Base-by-base conservation (phyloP, 1,140 invertebrate genomes). In the Musca domestica region DNA sequence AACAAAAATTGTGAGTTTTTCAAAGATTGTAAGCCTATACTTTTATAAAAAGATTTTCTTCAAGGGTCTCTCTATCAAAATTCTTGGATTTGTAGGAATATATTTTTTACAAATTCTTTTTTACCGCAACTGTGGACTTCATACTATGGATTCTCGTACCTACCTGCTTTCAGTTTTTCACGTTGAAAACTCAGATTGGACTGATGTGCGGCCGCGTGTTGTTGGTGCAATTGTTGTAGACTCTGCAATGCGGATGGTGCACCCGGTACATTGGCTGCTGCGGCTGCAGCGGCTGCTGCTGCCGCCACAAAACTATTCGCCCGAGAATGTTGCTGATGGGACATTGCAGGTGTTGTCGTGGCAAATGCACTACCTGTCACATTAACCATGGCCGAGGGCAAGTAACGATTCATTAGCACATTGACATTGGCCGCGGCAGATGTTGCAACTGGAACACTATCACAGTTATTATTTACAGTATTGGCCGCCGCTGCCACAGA, bases 381-480 rank as follows among this genome's bases (percentile, higher is more conserved):
- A 23, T 65, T 64, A 64, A 49, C 27, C 48, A 63, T 27, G 34
- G 69, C 70, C 34, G 67, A 71, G 51, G 74, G 69, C 63, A 76
- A 70, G 67, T 78, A 80, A 46, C 74, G 76, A 68, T 67, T 71
- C 49, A 72, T 66, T 25, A 70, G 48, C 3, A 65, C 64, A 10
- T 47, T 49, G 20, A 52, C 71, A 56, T 72, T 68, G 56, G 56
- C 61, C 46, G 58, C 69, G 71, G 70, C 64, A 64, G 48, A 7
- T 23, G 15, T 65, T 49, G 19, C 47, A 41, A 41, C 34, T 17
- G 20, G 46, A 20, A 14, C 51, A 41, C 27, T 80, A 80, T 80
- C 76, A 80, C 77, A 80, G 73, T 80, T 76, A 75, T 71, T 80
- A 73, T 75, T 77, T 77, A 79, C 71, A 76, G 68, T 74, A 49